Evolutionary conservation across 2,888 invertebrate genomes (phyloP).

Genomic region (Acronicta alni): DNA sequence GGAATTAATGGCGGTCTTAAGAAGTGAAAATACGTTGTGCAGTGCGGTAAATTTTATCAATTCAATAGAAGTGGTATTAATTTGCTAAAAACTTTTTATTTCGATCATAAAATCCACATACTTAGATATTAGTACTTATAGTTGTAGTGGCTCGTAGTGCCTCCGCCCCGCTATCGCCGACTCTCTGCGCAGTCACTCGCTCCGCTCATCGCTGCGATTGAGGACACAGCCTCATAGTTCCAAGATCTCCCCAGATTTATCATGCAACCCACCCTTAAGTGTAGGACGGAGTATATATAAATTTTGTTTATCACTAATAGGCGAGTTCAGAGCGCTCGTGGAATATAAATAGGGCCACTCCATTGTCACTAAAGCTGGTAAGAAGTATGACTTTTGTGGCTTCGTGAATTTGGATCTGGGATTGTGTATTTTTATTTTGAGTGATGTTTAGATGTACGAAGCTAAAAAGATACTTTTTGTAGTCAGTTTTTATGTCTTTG

Average conservation of each 20-base stretch:
- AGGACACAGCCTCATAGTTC: constrained; percentile 3
- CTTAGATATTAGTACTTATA: too few species aligned
- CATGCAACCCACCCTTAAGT: constrained; percentile 38
- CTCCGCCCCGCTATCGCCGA: too few species aligned
- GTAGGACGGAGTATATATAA: constrained; percentile 51
- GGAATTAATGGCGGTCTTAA: too few species aligned
- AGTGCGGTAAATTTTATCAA: too few species aligned
- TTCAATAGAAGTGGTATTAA: too few species aligned
- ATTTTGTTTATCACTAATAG: constrained; percentile 61
- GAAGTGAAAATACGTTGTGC: too few species aligned
- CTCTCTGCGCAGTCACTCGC: background rate
- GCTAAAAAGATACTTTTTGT: background rate
- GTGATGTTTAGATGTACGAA: constrained; percentile 3
- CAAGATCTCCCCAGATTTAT: constrained; percentile 31
- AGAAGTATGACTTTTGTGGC: constrained; percentile 32
- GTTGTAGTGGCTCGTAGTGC: too few species aligned
- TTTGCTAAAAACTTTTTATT: too few species aligned
- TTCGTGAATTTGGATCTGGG: constrained; percentile 26
- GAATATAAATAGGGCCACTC: constrained; percentile 48
- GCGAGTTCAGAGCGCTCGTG: constrained; percentile 28
- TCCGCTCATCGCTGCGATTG: background rate
- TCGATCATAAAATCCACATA: too few species aligned
- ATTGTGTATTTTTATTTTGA: constrained; percentile 22
- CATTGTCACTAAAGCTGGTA: constrained; percentile 32
- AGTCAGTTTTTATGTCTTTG: constrained; percentile 9